phyloP scores from a whole-genome alignment of 2,888 invertebrate species.

The Catocala sponsa region DNA sequence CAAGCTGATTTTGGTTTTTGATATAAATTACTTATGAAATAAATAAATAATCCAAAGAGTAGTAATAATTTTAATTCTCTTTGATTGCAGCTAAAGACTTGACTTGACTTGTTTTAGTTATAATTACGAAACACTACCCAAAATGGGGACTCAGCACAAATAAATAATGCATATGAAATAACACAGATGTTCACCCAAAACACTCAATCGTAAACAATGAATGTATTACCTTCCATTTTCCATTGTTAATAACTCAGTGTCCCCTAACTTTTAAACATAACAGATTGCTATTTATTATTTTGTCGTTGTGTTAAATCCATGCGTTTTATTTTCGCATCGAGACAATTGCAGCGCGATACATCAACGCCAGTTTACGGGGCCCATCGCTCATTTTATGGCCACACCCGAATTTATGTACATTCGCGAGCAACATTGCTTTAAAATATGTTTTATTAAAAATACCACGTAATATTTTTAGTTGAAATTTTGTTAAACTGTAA shows the following conservation, averaged over 20 bases:
- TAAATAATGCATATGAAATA: not conserved
- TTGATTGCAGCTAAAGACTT: too few species aligned
- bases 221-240: slow-evolving; percentile 15
- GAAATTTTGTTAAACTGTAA: too few species aligned
- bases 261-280: slow-evolving; percentile 25
- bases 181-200: not conserved
- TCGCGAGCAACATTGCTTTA: not conserved
- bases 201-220: not conserved
- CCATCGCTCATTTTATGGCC: slow-evolving; percentile 66
- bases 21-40: too few species aligned
- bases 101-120: too few species aligned
- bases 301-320: slow-evolving; percentile 21
- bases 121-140: too few species aligned
- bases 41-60: too few species aligned
- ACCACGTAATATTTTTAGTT: too few species aligned
- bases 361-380: slow-evolving; percentile 48
- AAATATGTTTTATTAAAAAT: not conserved
- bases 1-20: too few species aligned
- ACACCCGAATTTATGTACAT: slow-evolving; percentile 53
- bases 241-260: slow-evolving; percentile 40
- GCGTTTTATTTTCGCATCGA: slow-evolving; percentile 42
- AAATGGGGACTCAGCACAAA: too few species aligned
- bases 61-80: too few species aligned
- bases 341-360: slow-evolving; percentile 36
- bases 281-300: slow-evolving; percentile 47